A percentile compares a stretch with the other conserved stretches of the same genome.
Conservation (phyloP, 1,140 invertebrate genomes). For the Teleopsis dalmanni region DNA sequence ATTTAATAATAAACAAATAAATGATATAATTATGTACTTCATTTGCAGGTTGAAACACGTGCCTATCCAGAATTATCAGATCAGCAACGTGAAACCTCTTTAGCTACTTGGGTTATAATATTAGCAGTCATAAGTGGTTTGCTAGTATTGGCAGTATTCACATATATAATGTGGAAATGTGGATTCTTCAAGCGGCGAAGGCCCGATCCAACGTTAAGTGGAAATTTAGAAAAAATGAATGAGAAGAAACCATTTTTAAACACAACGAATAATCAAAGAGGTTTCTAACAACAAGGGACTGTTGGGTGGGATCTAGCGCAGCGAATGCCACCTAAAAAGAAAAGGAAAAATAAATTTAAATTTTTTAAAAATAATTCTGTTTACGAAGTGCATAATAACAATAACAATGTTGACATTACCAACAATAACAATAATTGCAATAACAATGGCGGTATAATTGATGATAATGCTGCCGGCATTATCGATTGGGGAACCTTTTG, state of each 20-base stretch:
- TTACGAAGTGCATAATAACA: background rate
- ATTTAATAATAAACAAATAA: background rate
- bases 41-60: conserved; percentile 68
- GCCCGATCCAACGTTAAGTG: conserved; percentile 72
- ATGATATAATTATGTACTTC: too few relatives aligned
- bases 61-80: conserved; percentile 70
- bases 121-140: conserved; percentile 70
- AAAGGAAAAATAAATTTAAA: conserved; percentile 19
- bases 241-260: conserved; percentile 52
- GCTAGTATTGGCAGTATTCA: conserved; percentile 66
- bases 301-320: conserved; percentile 40
- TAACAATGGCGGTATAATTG: conserved; percentile 6
- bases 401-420: background rate
- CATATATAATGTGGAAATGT: conserved; percentile 71
- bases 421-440: conserved; percentile 1
- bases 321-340: conserved; percentile 19
- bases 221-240: conserved; percentile 70
- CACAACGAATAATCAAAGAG: conserved; percentile 25
- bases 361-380: conserved; percentile 2
- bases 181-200: conserved; percentile 83
- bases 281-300: conserved; percentile 44
- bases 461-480: conserved; percentile 9
- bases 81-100: conserved; percentile 57
- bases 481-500: conserved; percentile 13
- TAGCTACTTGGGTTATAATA: conserved; percentile 78